Conservation (phyloP, 2,888 invertebrate genomes). For the Xanthorhoe designata region DNA sequence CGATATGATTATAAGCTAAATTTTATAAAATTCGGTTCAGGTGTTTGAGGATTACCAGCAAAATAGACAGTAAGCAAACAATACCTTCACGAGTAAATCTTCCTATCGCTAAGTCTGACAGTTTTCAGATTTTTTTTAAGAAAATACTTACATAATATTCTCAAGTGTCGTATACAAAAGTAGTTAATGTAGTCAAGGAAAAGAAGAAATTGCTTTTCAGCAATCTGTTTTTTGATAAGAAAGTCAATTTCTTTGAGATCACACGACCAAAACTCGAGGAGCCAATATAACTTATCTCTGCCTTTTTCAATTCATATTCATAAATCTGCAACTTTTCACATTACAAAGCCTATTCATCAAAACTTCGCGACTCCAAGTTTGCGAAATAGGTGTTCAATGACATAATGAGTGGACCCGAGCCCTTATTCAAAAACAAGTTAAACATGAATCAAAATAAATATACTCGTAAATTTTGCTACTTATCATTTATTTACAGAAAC, state of each 20-base stretch:
- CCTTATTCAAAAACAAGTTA: constrained; percentile 11
- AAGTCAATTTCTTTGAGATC: neutral
- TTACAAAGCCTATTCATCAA: constrained; percentile 41
- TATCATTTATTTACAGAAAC: too few species aligned
- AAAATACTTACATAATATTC: too few species aligned
- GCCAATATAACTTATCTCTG: constrained; percentile 18
- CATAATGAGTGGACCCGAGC: constrained; percentile 16
- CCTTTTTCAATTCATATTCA: constrained; percentile 30
- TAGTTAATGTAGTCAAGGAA: neutral
- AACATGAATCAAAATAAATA: too few species aligned
- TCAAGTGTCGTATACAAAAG: neutral
- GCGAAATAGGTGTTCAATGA: constrained; percentile 31
- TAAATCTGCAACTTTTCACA: constrained; percentile 40
- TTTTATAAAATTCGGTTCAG: too few species aligned
- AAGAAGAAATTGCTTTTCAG: neutral
- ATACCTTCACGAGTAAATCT: too few species aligned
- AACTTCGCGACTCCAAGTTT: constrained; percentile 20
- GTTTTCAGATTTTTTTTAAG: too few species aligned
- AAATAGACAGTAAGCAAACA: too few species aligned
- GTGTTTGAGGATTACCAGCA: too few species aligned
- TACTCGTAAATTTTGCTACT: too few species aligned
- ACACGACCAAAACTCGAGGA: constrained; percentile 11
- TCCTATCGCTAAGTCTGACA: too few species aligned
- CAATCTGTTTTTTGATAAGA: constrained; percentile 4
- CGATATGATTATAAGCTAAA: too few species aligned